Base-by-base conservation (phyloP, 2,888 invertebrate species). In the Calameuta pallipes region DNA sequence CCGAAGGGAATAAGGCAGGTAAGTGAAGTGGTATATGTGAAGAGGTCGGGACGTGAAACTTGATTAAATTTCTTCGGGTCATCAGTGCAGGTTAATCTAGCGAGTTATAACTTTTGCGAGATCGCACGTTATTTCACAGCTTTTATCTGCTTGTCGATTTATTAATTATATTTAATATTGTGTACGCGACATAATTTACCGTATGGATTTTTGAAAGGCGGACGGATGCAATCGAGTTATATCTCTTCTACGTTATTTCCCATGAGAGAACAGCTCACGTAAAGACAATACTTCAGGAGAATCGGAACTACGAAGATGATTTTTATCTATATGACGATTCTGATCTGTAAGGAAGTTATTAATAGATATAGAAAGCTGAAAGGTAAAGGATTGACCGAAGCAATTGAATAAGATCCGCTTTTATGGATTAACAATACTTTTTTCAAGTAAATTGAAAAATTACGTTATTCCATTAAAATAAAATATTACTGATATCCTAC, bases 31-130 rank as follows among this genome's bases (percentile, higher is more conserved):
- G 79, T 75, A 80, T 71, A 35, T 73, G 69, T 68, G 34, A 73
- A 36, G 74, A 77, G 37, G 70, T 75, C 70, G 75, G 69, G 76
- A 78, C 76, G 78, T 41, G 79, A 79, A 80, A 80, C 79, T 82
- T 83, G 81, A 83, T 83, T 83, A 82, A 83, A 83, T 82, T 82
- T 83, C 80, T 81, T 80, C 80, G 69, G 79, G 76, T 82, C 82
- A 78, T 82, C 82, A 80, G 81, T 76, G 80, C 81, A 82, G 80
- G 80, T 82, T 82, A 83, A 83, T 82, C 82, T 79, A 77, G 70
- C 78, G 2, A 23, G 76, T 77, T 78, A 77, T 83, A 82, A 82
- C 80, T 83, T 79, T 78, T 74, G 77, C 68, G 75, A 36, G 78
- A 71, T 78, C 78, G 77, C 78, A 74, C 79, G 78, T 56, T 56